Evolutionary conservation across 2,888 invertebrate species (phyloP).

Genomic region (Pteria penguin): DNA sequence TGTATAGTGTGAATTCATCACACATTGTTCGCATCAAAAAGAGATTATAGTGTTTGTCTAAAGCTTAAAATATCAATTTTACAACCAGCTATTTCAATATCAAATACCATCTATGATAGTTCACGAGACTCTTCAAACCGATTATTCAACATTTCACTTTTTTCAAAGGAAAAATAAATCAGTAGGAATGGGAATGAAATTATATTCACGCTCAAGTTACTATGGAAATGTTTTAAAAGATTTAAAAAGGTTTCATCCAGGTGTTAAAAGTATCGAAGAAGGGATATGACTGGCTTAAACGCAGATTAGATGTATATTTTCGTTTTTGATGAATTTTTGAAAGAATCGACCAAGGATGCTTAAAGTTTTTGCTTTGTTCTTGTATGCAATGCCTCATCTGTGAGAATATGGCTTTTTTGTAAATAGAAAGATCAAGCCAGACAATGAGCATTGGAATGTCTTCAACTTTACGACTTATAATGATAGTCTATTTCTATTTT

Average conservation of each 20-base stretch:
- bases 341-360: slow-evolving; percentile 14
- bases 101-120: no score
- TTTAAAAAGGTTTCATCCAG: slow-evolving; percentile 12
- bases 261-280: slow-evolving; percentile 14
- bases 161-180: slow-evolving; percentile 10
- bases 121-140: not conserved
- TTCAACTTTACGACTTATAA: no score
- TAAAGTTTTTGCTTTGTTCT: no score
- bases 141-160: not conserved
- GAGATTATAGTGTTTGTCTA: no score
- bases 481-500: no score
- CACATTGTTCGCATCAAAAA: no score
- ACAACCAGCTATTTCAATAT: no score
- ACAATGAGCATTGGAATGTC: no score
- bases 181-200: slow-evolving; percentile 25
- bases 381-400: slow-evolving; percentile 3
- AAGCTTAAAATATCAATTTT: no score
- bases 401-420: no score
- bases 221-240: slow-evolving; percentile 29
- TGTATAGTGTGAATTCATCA: no score
- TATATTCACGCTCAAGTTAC: slow-evolving; percentile 22
- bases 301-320: not conserved
- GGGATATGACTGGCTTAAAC: not conserved
- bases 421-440: no score
- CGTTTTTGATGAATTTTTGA: slow-evolving; percentile 3